These are phyloP conservation scores for Triplophysa tibetana DNA, from an alignment of 2,113 vertebrate species.

Conservation along the genomic window DNA sequence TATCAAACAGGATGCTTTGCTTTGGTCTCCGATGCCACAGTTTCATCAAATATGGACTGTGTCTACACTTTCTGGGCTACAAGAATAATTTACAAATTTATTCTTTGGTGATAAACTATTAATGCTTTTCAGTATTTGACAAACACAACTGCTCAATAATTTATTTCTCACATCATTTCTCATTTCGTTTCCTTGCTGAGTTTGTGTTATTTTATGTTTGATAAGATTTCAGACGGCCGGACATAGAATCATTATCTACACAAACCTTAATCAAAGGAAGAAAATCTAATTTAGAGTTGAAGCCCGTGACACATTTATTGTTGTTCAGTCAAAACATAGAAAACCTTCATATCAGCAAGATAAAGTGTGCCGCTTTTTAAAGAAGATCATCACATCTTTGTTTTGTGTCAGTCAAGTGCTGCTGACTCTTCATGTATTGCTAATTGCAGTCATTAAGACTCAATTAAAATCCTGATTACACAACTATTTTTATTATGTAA, in stretches of 20 bases:
- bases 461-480: slow-evolving; percentile 78
- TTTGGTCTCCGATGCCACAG: slow-evolving; percentile 18
- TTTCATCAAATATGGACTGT: slow-evolving; percentile 28
- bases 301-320: not conserved
- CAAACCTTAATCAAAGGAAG: not conserved
- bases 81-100: slow-evolving; percentile 35
- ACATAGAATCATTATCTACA: not conserved
- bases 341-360: not conserved
- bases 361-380: not conserved
- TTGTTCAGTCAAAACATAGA: not conserved
- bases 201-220: not conserved
- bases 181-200: not conserved
- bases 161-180: not conserved
- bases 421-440: slow-evolving; percentile 74
- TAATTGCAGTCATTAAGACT: slow-evolving; percentile 82
- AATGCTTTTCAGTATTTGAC: slow-evolving; percentile 24
- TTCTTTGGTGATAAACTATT: slow-evolving; percentile 38
- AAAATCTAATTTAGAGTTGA: not conserved
- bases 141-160: slow-evolving; percentile 10
- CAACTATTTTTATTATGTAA: slow-evolving; percentile 52
- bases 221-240: not conserved
- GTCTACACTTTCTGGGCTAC: slow-evolving; percentile 31
- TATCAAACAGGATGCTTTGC: slow-evolving; percentile 35
- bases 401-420: slow-evolving; percentile 64
- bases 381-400: not conserved